phyloP scores from a whole-genome alignment of 2,888 invertebrate species.

The Oscheius sp. region DNA sequence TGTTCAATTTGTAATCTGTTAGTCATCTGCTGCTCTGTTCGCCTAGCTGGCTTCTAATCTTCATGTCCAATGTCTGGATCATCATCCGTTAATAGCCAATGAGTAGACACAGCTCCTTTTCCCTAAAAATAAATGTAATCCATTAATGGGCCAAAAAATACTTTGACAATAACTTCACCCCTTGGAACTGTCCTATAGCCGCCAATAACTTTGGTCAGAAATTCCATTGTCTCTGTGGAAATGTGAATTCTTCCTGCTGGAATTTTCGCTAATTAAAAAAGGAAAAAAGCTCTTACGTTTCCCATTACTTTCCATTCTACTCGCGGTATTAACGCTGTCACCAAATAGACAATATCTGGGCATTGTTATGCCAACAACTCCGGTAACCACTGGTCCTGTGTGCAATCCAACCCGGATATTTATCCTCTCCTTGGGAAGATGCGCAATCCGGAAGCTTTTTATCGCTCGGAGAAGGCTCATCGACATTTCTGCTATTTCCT shows the following conservation, averaged over 20 bases:
- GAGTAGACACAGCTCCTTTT: slow-evolving; percentile 57
- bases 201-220: slow-evolving; percentile 63
- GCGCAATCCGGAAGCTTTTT: slow-evolving; percentile 60
- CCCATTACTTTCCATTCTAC: slow-evolving; percentile 69
- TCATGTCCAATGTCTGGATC: not conserved
- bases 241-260: slow-evolving; percentile 68
- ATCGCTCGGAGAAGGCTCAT: slow-evolving; percentile 57
- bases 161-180: slow-evolving; percentile 70
- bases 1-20: too few species aligned
- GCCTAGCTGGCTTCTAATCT: not conserved
- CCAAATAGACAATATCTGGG: slow-evolving; percentile 70
- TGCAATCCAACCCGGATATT: slow-evolving; percentile 68
- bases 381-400: slow-evolving; percentile 60
- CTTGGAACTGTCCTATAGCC: slow-evolving; percentile 69
- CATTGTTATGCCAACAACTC: slow-evolving; percentile 66
- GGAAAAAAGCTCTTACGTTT: slow-evolving; percentile 45
- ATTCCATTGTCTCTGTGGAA: slow-evolving; percentile 62
- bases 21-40: not conserved
- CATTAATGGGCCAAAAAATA: slow-evolving; percentile 1
- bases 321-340: slow-evolving; percentile 69
- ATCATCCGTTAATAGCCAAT: slow-evolving; percentile 55
- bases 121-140: slow-evolving; percentile 48
- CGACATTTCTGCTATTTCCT: slow-evolving; percentile 63
- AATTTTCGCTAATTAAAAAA: not conserved
- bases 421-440: slow-evolving; percentile 64